phyloP scores from a whole-genome alignment of 2,797 vertebrate species.

The Bradypodion pumilum region DNA sequence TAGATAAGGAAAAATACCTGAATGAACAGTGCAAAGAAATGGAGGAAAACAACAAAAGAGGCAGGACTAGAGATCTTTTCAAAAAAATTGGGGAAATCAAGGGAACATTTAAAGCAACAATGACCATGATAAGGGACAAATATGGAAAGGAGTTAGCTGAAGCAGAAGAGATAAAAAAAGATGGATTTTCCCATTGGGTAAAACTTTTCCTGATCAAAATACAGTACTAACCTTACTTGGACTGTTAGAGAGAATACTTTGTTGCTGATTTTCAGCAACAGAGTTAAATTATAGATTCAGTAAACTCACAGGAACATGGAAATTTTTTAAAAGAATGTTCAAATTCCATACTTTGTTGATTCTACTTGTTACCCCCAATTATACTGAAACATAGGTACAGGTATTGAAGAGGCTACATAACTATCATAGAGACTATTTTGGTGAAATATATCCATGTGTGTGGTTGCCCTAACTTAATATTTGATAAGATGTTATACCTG shows the following conservation, averaged over 20 bases:
- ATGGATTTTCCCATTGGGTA: background rate
- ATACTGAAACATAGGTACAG: background rate
- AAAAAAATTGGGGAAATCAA: too few species aligned
- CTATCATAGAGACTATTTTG: background rate
- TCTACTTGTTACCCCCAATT: background rate
- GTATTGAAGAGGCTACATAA: background rate
- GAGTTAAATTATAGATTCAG: background rate
- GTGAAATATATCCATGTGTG: background rate
- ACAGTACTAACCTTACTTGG: background rate
- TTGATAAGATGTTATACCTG: too few species aligned
- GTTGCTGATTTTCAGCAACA: background rate
- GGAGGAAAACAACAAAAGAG: too few species aligned
- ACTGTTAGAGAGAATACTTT: background rate
- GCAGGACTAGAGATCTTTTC: too few species aligned
- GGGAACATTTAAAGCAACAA: too few species aligned
- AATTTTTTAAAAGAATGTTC: background rate
- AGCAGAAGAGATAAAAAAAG: too few species aligned
- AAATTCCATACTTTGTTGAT: background rate
- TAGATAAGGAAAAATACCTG: too few species aligned
- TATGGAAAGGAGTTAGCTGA: too few species aligned
- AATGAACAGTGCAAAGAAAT: too few species aligned
- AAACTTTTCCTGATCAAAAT: background rate
- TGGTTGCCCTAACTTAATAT: background rate
- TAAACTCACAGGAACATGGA: background rate
- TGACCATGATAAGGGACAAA: too few species aligned